These are phyloP conservation scores for Siderastrea siderea DNA, from an alignment of 92 coral and sea anemone genomes.

Conservation along the genomic window DNA sequence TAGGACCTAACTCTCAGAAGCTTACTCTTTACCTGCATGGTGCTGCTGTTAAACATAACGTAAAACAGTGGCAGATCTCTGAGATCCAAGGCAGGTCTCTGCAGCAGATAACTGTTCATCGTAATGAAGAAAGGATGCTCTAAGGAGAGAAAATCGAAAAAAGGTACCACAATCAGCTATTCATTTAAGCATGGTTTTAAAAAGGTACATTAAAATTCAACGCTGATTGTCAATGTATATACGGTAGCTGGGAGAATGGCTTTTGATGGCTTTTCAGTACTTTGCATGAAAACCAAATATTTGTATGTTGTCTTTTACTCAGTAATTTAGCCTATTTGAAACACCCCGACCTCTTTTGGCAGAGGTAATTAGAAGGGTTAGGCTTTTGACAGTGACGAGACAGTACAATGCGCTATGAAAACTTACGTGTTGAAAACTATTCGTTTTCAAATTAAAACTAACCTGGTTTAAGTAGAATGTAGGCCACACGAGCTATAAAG, in stretches of 20 bases:
- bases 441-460: not conserved
- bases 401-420: not conserved
- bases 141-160: slow-evolving; percentile 28
- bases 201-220: too few species aligned
- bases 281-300: too few species aligned
- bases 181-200: too few species aligned
- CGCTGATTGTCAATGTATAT: too few species aligned
- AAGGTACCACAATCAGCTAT: not conserved
- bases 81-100: slow-evolving; percentile 86
- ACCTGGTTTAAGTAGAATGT: slow-evolving; percentile 93
- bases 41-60: slow-evolving; percentile 87
- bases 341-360: not conserved
- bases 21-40: slow-evolving; percentile 70
- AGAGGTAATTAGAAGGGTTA: not conserved
- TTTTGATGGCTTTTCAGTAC: too few species aligned
- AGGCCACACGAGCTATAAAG: slow-evolving; percentile 83
- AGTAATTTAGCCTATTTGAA: too few species aligned
- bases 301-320: too few species aligned
- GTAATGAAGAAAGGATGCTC: slow-evolving; percentile 84
- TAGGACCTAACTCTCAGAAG: too few species aligned
- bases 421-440: not conserved
- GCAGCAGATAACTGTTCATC: slow-evolving; percentile 88
- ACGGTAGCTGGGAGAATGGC: too few species aligned
- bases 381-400: too few species aligned
- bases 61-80: slow-evolving; percentile 92